Evolutionary conservation across 2,888 invertebrate species (phyloP).

Genomic region (Phyllotreta cruciferae): DNA sequence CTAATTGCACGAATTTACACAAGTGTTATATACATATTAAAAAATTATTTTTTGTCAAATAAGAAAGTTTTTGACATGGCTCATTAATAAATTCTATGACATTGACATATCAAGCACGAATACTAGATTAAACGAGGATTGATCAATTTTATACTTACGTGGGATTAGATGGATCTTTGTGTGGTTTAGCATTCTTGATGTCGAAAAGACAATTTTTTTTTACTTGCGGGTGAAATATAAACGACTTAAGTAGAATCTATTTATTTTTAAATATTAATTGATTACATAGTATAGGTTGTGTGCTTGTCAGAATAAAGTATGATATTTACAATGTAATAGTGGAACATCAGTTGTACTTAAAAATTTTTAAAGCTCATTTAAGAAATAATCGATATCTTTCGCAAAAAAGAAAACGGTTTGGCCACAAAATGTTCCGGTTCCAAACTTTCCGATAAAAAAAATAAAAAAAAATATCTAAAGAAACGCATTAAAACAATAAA

Average conservation of each 20-base stretch:
- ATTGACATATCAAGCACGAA: no score
- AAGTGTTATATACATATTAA: no score
- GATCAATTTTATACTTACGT: no score
- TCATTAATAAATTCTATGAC: no score
- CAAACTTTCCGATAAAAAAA: conserved; percentile 41
- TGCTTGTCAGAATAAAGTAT: conserved; percentile 61
- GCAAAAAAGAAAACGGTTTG: conserved; percentile 41
- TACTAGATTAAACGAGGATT: no score
- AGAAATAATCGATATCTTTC: conserved; percentile 48
- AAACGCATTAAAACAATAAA: conserved; percentile 41
- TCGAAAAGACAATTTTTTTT: no score
- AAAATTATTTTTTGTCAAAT: no score
- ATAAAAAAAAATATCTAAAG: conserved; percentile 35
- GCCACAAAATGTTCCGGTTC: conserved; percentile 34
- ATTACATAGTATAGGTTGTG: conserved; percentile 62
- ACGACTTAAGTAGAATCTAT: conserved; percentile 58
- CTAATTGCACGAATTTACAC: no score
- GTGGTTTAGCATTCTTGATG: no score
- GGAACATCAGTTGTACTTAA: conserved; percentile 59
- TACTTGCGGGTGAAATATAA: no score
- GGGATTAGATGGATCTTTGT: no score
- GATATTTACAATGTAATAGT: conserved; percentile 62
- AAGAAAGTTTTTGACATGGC: no score
- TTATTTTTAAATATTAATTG: conserved; percentile 62
- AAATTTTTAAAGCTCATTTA: conserved; percentile 56